Percentiles rank a stretch among this genome's conserved stretches.
phyloP scores from a whole-genome alignment of 2,888 invertebrate genomes.

The Nemoura dubitans region DNA sequence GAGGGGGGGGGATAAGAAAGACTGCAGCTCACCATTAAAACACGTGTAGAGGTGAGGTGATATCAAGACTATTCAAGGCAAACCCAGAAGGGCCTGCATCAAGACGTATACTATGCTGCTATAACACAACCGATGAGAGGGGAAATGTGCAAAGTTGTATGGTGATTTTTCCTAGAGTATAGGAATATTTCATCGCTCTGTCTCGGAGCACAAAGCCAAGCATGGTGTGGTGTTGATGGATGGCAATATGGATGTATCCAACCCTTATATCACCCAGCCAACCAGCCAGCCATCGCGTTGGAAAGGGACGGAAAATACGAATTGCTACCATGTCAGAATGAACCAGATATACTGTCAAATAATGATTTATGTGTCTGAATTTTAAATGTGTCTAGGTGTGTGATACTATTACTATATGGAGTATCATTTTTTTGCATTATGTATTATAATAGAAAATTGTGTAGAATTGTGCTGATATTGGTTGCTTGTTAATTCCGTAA shows the following conservation, averaged over 20 bases:
- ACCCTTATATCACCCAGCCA: slow-evolving; percentile 24
- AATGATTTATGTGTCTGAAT: slow-evolving; percentile 48
- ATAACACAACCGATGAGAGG: not conserved
- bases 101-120: not conserved
- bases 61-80: not conserved
- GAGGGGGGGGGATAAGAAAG: not conserved
- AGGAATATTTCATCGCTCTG: slow-evolving; percentile 30
- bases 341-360: slow-evolving; percentile 45
- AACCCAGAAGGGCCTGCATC: not conserved
- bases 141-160: slow-evolving; percentile 1
- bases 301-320: slow-evolving; percentile 29
- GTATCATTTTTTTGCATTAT: slow-evolving; percentile 17
- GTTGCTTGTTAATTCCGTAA: no score
- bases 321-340: slow-evolving; percentile 10
- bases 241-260: slow-evolving; percentile 43
- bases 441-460: slow-evolving; percentile 13
- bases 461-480: not conserved
- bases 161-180: slow-evolving; percentile 29
- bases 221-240: slow-evolving; percentile 25
- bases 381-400: slow-evolving; percentile 42
- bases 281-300: not conserved
- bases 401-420: not conserved
- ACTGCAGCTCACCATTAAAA: not conserved
- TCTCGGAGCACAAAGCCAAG: slow-evolving; percentile 22
- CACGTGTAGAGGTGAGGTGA: not conserved